These are phyloP conservation scores for Lasioglossum morio DNA, from an alignment of 2,888 invertebrate genomes.

Conservation along the genomic window DNA sequence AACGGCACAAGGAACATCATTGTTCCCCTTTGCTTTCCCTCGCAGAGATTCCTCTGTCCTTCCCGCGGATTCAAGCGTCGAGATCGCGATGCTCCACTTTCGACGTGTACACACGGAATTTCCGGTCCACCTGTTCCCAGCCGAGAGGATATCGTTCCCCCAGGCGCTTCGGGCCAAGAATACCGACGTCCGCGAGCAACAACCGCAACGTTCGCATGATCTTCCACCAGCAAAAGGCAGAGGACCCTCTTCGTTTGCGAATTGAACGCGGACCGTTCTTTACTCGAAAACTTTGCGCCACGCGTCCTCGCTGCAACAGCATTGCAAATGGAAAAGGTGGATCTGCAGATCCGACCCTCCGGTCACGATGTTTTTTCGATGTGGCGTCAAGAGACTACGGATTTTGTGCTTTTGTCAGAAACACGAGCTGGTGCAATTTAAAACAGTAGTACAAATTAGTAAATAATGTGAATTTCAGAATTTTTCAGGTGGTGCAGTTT, in stretches of 20 bases:
- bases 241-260: not conserved
- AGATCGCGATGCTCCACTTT: constrained; percentile 17
- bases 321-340: not conserved
- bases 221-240: not conserved
- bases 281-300: not conserved
- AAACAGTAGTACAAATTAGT: no score
- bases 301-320: not conserved
- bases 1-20: constrained; percentile 12
- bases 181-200: constrained; percentile 30
- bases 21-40: constrained; percentile 3
- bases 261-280: not conserved
- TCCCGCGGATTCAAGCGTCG: not conserved
- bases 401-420: not conserved
- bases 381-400: not conserved
- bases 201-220: constrained; percentile 7
- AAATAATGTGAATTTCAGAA: no score
- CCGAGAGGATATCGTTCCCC: constrained; percentile 13
- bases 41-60: not conserved
- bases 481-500: no score
- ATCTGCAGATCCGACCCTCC: not conserved
- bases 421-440: not conserved
- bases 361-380: not conserved
- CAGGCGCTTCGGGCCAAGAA: constrained; percentile 46
- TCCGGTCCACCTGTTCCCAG: constrained; percentile 35
- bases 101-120: constrained; percentile 32